phyloP scores from a whole-genome alignment of 2,113 vertebrate species.

The Gallinago undulata region DNA sequence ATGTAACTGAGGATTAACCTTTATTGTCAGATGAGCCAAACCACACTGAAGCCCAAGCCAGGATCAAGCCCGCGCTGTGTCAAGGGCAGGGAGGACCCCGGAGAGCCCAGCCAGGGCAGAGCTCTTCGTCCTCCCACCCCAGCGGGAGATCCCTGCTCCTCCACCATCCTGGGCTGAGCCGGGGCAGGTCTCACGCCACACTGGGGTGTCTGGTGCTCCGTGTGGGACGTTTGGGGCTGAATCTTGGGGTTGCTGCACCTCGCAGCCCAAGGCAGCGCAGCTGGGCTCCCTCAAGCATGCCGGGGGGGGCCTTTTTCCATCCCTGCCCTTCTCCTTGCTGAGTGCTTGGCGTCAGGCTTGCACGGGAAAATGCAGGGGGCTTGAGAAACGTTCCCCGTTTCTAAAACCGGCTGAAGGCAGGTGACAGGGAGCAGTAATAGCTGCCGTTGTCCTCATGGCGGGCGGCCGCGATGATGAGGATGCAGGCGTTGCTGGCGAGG shows the following conservation, averaged over 20 bases:
- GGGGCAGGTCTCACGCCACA: fast-evolving
- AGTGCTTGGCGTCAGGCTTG: fast-evolving
- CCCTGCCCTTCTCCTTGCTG: not conserved
- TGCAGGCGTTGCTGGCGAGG: constrained; percentile 1
- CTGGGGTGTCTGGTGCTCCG: fast-evolving
- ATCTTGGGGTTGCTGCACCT: not conserved
- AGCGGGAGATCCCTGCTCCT: not conserved
- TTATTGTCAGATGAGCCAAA: not conserved
- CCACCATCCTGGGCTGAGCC: not conserved
- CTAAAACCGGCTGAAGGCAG: not conserved
- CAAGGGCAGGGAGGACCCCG: not conserved
- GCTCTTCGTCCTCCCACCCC: fast-evolving
- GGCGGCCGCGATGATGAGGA: not conserved
- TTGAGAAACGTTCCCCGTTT: fast-evolving
- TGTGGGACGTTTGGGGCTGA: fast-evolving
- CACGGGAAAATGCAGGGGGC: not conserved
- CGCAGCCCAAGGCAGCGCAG: not conserved
- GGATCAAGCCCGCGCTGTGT: fast-evolving
- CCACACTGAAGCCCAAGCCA: fast-evolving
- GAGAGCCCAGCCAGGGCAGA: fast-evolving
- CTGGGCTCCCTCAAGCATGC: not conserved
- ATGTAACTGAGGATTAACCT: fast-evolving
- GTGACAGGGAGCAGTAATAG: constrained; percentile 36
- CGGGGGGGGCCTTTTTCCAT: not conserved
- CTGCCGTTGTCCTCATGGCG: not conserved